A percentile compares a stretch with the other conserved stretches of the same genome.
Evolutionary conservation across 2,113 vertebrate species (phyloP).

Genomic region (Tupaia tana): DNA sequence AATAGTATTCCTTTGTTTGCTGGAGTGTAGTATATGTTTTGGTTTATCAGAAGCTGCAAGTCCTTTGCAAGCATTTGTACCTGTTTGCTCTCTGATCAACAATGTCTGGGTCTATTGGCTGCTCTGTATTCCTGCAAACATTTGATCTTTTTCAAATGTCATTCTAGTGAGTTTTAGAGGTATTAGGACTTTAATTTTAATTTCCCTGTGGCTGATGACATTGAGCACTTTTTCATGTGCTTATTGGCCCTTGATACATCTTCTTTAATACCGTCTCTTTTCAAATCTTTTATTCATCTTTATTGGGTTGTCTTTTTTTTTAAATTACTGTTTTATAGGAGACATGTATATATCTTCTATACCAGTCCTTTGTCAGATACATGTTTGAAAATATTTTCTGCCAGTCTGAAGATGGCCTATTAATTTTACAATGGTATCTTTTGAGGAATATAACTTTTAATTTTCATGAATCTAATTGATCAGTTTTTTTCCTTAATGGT

Average conservation of each 20-base stretch:
- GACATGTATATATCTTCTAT: not conserved
- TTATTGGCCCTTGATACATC: not conserved
- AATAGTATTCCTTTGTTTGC: not conserved
- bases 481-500: not conserved
- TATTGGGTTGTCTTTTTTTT: not conserved
- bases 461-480: not conserved
- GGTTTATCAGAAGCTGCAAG: not conserved
- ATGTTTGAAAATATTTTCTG: not conserved
- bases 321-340: not conserved
- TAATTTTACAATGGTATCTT: not conserved
- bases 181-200: not conserved
- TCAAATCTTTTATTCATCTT: not conserved
- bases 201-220: not conserved
- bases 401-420: not conserved
- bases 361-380: not conserved
- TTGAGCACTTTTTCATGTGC: not conserved
- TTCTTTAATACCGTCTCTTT: not conserved
- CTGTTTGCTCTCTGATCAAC: not conserved
- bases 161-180: not conserved
- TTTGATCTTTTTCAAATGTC: not conserved
- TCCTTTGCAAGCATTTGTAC: not conserved
- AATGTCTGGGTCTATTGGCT: not conserved
- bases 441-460: not conserved
- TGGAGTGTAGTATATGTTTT: not conserved
- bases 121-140: not conserved